These are phyloP conservation scores for Oncorhynchus masou DNA, from an alignment of 2,113 vertebrate species.

Conservation along the genomic window DNA sequence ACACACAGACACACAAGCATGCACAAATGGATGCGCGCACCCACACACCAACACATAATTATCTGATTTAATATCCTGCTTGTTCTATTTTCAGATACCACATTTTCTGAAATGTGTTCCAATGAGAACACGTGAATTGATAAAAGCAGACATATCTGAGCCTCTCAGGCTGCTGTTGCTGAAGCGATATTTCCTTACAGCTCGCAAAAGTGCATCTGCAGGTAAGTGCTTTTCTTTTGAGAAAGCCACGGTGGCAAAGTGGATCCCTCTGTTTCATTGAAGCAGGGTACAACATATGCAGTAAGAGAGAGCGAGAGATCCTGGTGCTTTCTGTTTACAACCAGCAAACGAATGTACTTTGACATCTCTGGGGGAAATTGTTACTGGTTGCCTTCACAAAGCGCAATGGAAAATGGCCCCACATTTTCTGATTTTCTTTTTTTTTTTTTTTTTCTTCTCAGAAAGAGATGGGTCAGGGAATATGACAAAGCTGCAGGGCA, in stretches of 20 bases:
- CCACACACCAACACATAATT: background rate
- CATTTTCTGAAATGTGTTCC: background rate
- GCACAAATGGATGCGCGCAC: background rate
- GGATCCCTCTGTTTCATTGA: constrained; percentile 50
- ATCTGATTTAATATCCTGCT: background rate
- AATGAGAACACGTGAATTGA: constrained; percentile 9
- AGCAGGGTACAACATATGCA: constrained; percentile 52
- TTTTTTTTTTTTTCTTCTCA: constrained; percentile 31
- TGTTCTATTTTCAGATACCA: background rate
- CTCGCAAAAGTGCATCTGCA: constrained; percentile 40
- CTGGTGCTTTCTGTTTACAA: constrained; percentile 59
- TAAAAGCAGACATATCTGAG: constrained; percentile 28
- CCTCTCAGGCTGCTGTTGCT: constrained; percentile 22
- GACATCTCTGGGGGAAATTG: constrained; percentile 68
- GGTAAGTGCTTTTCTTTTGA: constrained; percentile 57
- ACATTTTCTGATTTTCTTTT: constrained; percentile 15
- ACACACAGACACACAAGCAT: background rate
- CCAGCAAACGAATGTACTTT: constrained; percentile 65
- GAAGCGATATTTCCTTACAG: constrained; percentile 11
- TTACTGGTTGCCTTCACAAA: constrained; percentile 67
- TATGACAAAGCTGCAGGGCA: constrained; percentile 57
- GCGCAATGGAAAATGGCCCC: constrained; percentile 59
- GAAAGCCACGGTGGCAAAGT: constrained; percentile 48
- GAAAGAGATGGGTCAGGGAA: constrained; percentile 60
- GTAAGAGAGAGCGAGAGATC: constrained; percentile 25